Evolutionary conservation across 2,113 vertebrate species (phyloP).

Genomic region (Zonotrichia leucophrys): DNA sequence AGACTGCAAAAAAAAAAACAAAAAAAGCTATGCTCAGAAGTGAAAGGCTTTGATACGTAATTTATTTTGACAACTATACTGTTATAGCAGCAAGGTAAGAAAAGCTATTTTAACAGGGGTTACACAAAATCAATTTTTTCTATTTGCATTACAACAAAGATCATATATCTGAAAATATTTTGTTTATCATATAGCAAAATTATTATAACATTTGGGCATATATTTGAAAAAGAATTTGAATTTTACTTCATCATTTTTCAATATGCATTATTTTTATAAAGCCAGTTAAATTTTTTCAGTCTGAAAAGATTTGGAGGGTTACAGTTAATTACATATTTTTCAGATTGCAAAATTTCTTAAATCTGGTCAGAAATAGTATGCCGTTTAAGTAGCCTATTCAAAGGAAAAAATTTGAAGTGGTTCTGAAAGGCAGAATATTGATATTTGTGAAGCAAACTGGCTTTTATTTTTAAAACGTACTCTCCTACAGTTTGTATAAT

Average conservation of each 20-base stretch:
- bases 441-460: neutral
- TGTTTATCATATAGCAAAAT: neutral
- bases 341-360: neutral
- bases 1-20: neutral
- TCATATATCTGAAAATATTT: neutral
- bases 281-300: neutral
- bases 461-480: neutral
- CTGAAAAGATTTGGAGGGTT: neutral
- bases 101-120: neutral
- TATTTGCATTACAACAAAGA: neutral
- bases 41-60: neutral
- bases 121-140: neutral
- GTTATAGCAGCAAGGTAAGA: neutral
- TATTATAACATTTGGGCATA: neutral
- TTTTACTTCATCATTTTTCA: neutral
- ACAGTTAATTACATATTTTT: neutral
- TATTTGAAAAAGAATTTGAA: neutral
- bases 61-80: slow-evolving; percentile 17
- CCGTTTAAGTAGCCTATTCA: neutral
- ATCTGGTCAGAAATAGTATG: neutral
- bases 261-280: neutral
- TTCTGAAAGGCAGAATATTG: neutral
- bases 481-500: neutral
- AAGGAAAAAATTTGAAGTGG: neutral
- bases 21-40: neutral